Percentiles rank a stretch among this genome's conserved stretches.
These are phyloP conservation scores for Scarus forsteni DNA, from an alignment of 2,797 vertebrate genomes.

Conservation along the genomic window DNA sequence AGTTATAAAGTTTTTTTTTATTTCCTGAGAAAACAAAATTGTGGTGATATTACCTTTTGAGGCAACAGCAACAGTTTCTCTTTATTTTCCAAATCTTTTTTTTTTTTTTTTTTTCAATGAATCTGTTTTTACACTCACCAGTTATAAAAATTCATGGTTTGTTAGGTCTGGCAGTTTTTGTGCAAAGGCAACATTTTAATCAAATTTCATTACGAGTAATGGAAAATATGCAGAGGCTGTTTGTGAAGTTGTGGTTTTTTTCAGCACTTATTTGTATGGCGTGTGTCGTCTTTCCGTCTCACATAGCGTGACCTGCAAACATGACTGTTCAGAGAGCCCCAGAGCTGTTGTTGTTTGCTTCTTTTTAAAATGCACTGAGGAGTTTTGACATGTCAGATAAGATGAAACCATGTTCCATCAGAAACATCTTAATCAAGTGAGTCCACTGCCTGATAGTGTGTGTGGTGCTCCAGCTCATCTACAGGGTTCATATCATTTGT, in stretches of 20 bases:
- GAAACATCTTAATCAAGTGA: conserved; percentile 17
- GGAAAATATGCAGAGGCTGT: conserved; percentile 64
- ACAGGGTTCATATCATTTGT: conserved; percentile 16
- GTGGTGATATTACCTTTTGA: neutral
- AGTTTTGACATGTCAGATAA: conserved; percentile 22
- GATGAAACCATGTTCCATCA: conserved; percentile 7
- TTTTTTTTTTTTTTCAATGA: neutral
- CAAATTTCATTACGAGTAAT: conserved; percentile 50
- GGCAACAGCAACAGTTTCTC: neutral
- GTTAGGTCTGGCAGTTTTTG: conserved; percentile 13
- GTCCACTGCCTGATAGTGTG: neutral
- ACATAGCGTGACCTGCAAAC: conserved; percentile 49
- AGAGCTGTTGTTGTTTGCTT: conserved; percentile 40
- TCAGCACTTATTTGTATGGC: conserved; percentile 49
- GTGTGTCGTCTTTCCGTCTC: conserved; percentile 44
- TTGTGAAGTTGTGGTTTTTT: conserved; percentile 55
- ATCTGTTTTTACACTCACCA: conserved; percentile 4
- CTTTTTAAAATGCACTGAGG: conserved; percentile 35
- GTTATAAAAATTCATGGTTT: conserved; percentile 10
- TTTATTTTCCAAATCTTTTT: no score
- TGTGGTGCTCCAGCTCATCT: conserved; percentile 3
- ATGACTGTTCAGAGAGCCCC: neutral
- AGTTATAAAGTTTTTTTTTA: no score
- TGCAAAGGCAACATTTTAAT: conserved; percentile 38
- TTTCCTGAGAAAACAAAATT: no score